Conservation (phyloP, 2,888 invertebrate genomes). For the Troides helena region DNA sequence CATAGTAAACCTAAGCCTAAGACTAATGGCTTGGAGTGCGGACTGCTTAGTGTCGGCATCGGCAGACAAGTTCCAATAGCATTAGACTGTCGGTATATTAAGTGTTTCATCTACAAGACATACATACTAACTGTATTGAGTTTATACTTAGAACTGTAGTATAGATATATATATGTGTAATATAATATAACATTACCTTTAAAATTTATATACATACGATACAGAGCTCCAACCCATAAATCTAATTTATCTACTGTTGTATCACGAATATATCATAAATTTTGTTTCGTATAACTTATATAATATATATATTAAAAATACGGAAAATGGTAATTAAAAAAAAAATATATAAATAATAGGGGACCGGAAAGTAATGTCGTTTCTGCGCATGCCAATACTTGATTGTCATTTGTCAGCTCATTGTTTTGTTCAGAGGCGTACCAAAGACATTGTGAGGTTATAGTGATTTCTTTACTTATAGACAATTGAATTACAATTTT, state of each 20-base stretch:
- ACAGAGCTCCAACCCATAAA: constrained; percentile 8
- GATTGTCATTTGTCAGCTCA: too few species aligned
- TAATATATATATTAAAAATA: neutral
- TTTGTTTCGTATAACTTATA: neutral
- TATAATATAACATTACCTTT: constrained; percentile 9
- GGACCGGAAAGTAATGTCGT: too few species aligned
- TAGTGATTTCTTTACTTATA: too few species aligned
- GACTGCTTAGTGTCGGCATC: neutral
- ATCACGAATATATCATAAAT: constrained; percentile 19
- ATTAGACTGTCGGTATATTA: neutral
- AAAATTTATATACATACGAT: neutral
- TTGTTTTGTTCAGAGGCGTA: too few species aligned
- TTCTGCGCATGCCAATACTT: too few species aligned
- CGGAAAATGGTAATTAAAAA: neutral
- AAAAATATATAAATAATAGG: neutral
- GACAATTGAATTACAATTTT: too few species aligned
- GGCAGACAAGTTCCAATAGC: neutral
- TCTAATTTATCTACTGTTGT: constrained; percentile 21
- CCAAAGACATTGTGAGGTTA: too few species aligned
- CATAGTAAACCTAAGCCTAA: neutral
- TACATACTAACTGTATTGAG: neutral
- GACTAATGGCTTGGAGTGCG: constrained; percentile 1
- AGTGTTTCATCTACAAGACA: too few species aligned
- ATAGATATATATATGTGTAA: constrained; percentile 6
- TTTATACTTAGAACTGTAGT: neutral